phyloP scores from a whole-genome alignment of 2,797 vertebrate species.

The Coregonus sp. region DNA sequence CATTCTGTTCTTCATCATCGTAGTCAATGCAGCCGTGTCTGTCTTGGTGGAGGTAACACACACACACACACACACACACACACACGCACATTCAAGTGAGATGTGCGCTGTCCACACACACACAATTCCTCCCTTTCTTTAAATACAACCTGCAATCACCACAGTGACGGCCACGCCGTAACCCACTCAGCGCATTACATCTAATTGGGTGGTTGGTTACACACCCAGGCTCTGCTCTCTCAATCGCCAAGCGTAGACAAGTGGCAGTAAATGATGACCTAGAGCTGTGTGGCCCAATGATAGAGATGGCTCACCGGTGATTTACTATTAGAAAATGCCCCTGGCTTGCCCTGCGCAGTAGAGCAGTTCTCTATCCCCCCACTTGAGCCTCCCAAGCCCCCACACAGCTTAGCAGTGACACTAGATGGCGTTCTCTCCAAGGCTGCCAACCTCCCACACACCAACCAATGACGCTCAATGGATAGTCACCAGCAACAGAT shows the following conservation, averaged over 20 bases:
- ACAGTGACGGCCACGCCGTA: neutral
- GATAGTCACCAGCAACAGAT: constrained; percentile 20
- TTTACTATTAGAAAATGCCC: constrained; percentile 10
- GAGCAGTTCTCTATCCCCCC: constrained; percentile 26
- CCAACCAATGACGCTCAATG: constrained; percentile 32
- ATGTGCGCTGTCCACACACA: neutral
- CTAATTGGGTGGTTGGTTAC: neutral
- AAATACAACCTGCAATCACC: neutral
- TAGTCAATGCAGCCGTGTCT: constrained; percentile 82
- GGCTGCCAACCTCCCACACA: constrained; percentile 28
- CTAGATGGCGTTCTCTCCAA: constrained; percentile 27
- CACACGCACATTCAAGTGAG: neutral
- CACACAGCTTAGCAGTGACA: constrained; percentile 37
- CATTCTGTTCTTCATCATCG: constrained; percentile 80
- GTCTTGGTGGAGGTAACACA: constrained; percentile 88
- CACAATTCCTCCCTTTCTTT: neutral
- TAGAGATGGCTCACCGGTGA: constrained; percentile 15
- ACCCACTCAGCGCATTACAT: neutral
- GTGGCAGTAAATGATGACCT: neutral
- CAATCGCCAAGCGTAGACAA: neutral
- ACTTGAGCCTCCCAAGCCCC: constrained; percentile 38
- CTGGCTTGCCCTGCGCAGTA: constrained; percentile 30
- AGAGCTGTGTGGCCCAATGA: constrained; percentile 5
- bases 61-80: neutral
- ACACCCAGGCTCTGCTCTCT: neutral